Evolutionary conservation across 2,888 invertebrate species (phyloP).

Genomic region (Acronicta leporina): DNA sequence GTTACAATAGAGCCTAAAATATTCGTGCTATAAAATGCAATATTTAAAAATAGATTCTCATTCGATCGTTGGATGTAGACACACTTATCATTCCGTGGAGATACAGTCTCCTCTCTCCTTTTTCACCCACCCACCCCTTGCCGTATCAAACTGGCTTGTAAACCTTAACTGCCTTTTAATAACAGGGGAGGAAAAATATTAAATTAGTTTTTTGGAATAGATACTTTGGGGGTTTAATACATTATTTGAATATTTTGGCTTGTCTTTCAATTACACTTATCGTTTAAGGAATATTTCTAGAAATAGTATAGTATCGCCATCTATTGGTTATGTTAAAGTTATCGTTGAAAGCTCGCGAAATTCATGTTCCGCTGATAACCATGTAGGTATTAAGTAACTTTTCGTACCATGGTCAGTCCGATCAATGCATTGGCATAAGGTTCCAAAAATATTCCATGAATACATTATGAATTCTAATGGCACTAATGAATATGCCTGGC

Average conservation of each 20-base stretch:
- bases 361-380: neutral
- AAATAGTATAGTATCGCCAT: slow-evolving; percentile 14
- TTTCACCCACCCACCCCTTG: slow-evolving; percentile 16
- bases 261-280: neutral
- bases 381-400: too few species aligned
- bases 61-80: slow-evolving; percentile 52
- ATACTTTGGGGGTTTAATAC: neutral
- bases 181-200: neutral
- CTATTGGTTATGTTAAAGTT: neutral
- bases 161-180: slow-evolving; percentile 2
- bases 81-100: slow-evolving; percentile 47
- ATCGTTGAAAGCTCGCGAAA: neutral
- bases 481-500: too few species aligned
- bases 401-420: too few species aligned
- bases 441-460: neutral
- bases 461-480: too few species aligned
- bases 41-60: slow-evolving; percentile 49
- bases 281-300: too few species aligned
- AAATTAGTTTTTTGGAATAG: neutral
- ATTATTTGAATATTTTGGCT: neutral
- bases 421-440: neutral
- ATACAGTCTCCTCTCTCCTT: slow-evolving; percentile 31
- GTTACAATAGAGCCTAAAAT: slow-evolving; percentile 1
- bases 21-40: slow-evolving; percentile 8
- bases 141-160: slow-evolving; percentile 4